Percentiles rank a stretch among this genome's conserved stretches.
phyloP scores from a whole-genome alignment of 2,888 invertebrate species.

The Drosophila subsilvestris region DNA sequence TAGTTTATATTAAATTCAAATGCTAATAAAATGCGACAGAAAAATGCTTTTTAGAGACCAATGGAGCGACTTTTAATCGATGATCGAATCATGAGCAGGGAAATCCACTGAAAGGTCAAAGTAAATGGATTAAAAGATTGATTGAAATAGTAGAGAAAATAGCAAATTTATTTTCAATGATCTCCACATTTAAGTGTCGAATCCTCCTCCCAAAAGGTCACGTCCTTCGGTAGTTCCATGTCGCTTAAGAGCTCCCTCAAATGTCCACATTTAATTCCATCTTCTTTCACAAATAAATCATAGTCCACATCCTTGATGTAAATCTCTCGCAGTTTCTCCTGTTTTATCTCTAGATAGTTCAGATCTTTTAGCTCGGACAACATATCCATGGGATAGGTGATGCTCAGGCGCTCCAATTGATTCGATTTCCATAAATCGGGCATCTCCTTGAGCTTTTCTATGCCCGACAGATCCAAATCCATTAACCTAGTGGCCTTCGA shows the following conservation, averaged over 20 bases:
- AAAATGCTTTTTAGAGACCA: conserved; percentile 58
- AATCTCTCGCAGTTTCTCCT: conserved; percentile 46
- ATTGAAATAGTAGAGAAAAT: background rate
- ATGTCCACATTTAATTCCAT: conserved; percentile 41
- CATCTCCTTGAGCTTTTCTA: conserved; percentile 39
- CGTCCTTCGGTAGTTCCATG: conserved; percentile 23
- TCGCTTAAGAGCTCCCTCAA: conserved; percentile 34
- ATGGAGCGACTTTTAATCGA: conserved; percentile 54
- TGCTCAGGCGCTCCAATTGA: conserved; percentile 47
- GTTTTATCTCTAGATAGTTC: conserved; percentile 43
- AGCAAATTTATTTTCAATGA: background rate
- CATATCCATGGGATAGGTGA: conserved; percentile 46
- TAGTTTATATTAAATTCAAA: conserved; percentile 39
- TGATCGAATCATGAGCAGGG: conserved; percentile 23
- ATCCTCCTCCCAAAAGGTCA: conserved; percentile 38
- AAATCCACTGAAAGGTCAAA: conserved; percentile 10
- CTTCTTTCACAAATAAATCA: conserved; percentile 24
- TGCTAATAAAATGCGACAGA: conserved; percentile 28
- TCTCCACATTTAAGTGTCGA: conserved; percentile 20
- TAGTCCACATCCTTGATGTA: conserved; percentile 52
- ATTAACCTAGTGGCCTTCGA: conserved; percentile 42
- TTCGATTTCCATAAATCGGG: conserved; percentile 49
- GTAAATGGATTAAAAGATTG: too few species aligned
- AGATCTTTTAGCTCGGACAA: conserved; percentile 48
- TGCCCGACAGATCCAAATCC: conserved; percentile 57